phyloP scores from a whole-genome alignment of 2,888 invertebrate species.

The Epirrhoe alternata region DNA sequence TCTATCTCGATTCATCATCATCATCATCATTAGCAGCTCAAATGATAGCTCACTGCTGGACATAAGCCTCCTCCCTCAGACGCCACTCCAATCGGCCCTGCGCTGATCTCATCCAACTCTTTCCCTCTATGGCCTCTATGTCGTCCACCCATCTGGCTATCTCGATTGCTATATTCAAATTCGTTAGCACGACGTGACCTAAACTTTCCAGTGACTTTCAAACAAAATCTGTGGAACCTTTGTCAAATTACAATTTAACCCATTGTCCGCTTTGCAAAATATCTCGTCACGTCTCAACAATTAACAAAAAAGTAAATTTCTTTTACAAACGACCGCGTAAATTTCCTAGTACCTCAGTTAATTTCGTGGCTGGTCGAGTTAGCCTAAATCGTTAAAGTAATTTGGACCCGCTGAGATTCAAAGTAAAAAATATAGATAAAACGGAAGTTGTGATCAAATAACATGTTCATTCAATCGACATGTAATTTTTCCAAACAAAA shows the following conservation, averaged over 20 bases:
- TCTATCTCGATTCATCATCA: slow-evolving; percentile 5
- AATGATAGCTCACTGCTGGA: too few species aligned
- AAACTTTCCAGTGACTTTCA: slow-evolving; percentile 28
- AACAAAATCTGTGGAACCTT: slow-evolving; percentile 31
- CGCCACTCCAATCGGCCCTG: too few species aligned
- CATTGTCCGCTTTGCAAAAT: slow-evolving; percentile 26
- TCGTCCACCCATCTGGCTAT: too few species aligned
- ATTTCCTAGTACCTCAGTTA: slow-evolving; percentile 49
- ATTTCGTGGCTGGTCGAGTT: slow-evolving; percentile 53
- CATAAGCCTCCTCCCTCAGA: too few species aligned
- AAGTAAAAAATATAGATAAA: neutral
- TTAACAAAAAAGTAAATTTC: slow-evolving; percentile 45
- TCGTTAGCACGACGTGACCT: slow-evolving; percentile 22
- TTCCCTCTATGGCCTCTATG: too few species aligned
- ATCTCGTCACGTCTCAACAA: slow-evolving; percentile 39
- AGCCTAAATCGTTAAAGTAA: slow-evolving; percentile 60
- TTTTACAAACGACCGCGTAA: slow-evolving; percentile 51
- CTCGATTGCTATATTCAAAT: slow-evolving; percentile 14
- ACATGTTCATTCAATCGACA: slow-evolving; percentile 3
- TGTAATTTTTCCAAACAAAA: neutral
- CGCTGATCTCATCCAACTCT: too few species aligned
- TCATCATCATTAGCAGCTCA: too few species aligned
- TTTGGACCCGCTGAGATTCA: slow-evolving; percentile 45
- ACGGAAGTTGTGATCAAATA: neutral
- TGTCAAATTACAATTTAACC: slow-evolving; percentile 36